A percentile compares a stretch with the other conserved stretches of the same genome.
These are phyloP conservation scores for Grallaria varia DNA, from an alignment of 2,113 vertebrate species.

Conservation along the genomic window DNA sequence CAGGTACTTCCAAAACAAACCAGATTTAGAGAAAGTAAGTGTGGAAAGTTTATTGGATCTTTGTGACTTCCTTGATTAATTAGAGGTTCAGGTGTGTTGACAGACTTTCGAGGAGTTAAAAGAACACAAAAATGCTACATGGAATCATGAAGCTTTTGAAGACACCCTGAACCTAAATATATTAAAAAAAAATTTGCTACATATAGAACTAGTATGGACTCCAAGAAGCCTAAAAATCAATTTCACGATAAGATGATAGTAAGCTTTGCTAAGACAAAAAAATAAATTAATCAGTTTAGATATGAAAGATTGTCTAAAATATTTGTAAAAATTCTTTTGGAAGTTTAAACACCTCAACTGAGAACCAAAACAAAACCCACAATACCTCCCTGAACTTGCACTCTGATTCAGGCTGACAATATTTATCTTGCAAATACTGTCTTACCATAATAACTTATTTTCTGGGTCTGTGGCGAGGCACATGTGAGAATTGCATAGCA, in stretches of 20 bases:
- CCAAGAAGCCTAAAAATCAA: not conserved
- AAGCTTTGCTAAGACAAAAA: not conserved
- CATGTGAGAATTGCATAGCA: not conserved
- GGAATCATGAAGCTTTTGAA: not conserved
- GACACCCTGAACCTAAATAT: not conserved
- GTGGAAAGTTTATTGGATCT: not conserved
- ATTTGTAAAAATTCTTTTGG: not conserved
- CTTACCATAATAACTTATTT: not conserved
- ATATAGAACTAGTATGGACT: not conserved
- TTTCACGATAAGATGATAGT: not conserved
- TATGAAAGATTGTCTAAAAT: not conserved
- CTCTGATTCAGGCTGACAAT: not conserved
- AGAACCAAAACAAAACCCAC: not conserved
- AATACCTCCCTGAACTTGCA: not conserved
- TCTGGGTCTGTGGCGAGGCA: not conserved
- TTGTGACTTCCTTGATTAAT: not conserved
- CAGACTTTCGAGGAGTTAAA: not conserved
- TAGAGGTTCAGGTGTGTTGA: not conserved
- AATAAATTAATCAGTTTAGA: not conserved
- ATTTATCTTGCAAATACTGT: not conserved
- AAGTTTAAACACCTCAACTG: not conserved
- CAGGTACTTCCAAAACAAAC: not conserved
- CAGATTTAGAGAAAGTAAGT: not conserved
- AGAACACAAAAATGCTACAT: not conserved
- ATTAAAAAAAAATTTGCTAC: not conserved